Base-by-base conservation (phyloP, 2,113 vertebrate genomes). In the Chionomys nivalis region DNA sequence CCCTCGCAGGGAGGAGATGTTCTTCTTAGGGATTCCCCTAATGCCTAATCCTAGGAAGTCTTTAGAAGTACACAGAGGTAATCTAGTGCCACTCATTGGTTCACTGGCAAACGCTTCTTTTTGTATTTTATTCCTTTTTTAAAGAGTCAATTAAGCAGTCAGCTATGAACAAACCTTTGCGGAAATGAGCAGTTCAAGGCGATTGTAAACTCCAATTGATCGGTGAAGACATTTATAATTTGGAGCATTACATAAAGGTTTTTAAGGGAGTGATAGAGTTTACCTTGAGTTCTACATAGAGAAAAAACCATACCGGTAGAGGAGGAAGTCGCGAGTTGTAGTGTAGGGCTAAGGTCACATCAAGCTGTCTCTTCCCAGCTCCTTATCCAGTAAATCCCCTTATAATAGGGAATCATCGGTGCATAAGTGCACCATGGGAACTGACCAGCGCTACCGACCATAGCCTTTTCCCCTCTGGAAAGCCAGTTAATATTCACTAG, bases 171-270 rank as follows among this genome's bases (percentile, higher is more conserved):
- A 93, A 89, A 94, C 47, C 39, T 24, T 52, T 76, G 14, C 86
- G 79, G 87, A 95, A 94, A 94, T 10, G 44, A 94, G 81, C 24
- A 83, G 24, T 82, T 82, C 26, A 73, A 78, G 68, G 75, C 52
- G 85, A 79, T 49, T 63, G 26, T 61, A 72, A 76, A 79, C 93
- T 91, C 65, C 16, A 81, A 11, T 12, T 83, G 52, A 83, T 24
- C 42, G 31, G 85, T 94, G 87, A 92, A 92, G n/a, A 81, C 24
- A 75, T 79, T 96, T 90, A 65, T 66, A 79, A 49, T 90, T 72
- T 75, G 87, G 49, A 4, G 91, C 72, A 87, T 94, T 72, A 77
- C 19, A 86, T 21, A 21, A 94, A 94, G 61, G 33, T 24, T 91
- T 93, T 70, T 70, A 88, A 96, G 83, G 42, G 89, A 70, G 81